Evolutionary conservation across 2,113 vertebrate species (phyloP).

Genomic region (Dipodomys merriami): DNA sequence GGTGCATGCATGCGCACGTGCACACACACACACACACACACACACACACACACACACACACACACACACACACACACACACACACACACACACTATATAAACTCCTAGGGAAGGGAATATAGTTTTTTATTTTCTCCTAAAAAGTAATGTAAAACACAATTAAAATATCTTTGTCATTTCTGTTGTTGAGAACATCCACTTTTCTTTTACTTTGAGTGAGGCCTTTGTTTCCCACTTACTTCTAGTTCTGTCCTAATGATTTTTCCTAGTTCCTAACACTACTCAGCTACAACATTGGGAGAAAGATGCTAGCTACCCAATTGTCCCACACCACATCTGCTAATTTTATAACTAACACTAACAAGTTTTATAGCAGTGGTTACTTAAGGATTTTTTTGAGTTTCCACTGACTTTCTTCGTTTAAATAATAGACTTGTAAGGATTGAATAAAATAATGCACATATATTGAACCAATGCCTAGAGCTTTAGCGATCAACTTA

Average conservation of each 20-base stretch:
- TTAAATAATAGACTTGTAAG: background rate
- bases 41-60: no score
- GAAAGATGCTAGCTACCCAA: background rate
- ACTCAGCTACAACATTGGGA: background rate
- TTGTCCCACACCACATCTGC: background rate
- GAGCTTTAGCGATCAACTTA: background rate
- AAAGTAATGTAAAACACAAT: no score
- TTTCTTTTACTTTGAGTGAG: background rate
- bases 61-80: no score
- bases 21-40: no score
- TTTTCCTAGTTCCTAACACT: background rate
- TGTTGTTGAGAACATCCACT: slow-evolving; percentile 15
- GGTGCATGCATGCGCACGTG: no score
- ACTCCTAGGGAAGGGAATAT: no score
- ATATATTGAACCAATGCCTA: slow-evolving; percentile 19
- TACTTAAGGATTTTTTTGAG: slow-evolving; percentile 5
- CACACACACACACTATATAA: no score
- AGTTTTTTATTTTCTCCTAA: no score
- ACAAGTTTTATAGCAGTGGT: background rate
- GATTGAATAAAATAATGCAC: slow-evolving; percentile 5
- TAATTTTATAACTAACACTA: background rate
- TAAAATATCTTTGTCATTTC: background rate
- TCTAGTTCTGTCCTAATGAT: background rate
- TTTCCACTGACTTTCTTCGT: background rate
- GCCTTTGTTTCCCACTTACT: background rate